A percentile compares a stretch with the other conserved stretches of the same genome.
phyloP scores from a whole-genome alignment of 2,888 invertebrate species.

The Drosophila phalerata region DNA sequence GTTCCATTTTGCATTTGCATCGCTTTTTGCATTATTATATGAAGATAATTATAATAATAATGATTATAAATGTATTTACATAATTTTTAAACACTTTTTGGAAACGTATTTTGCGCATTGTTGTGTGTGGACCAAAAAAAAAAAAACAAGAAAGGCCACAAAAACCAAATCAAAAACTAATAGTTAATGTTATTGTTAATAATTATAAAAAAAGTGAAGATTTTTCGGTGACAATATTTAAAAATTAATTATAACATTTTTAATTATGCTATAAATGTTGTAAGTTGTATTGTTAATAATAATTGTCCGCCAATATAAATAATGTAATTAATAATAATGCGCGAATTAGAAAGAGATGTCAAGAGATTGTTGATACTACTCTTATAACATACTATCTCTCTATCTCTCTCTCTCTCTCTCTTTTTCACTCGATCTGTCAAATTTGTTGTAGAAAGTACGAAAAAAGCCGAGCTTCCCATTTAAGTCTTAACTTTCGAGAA shows the following conservation, averaged over 20 bases:
- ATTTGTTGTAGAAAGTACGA: neutral
- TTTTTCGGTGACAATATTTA: conserved; percentile 71
- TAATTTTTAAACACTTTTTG: conserved; percentile 60
- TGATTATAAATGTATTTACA: conserved; percentile 43
- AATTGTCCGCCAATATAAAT: conserved; percentile 20
- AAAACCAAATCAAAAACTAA: conserved; percentile 24
- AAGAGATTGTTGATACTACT: conserved; percentile 9
- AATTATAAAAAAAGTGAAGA: conserved; percentile 37
- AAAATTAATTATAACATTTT: conserved; percentile 31
- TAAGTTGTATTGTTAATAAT: conserved; percentile 50
- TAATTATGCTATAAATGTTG: conserved; percentile 63
- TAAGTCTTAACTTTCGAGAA: neutral
- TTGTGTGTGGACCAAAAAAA: conserved; percentile 27
- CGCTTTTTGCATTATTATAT: conserved; percentile 59
- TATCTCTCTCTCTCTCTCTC: conserved; percentile 2
- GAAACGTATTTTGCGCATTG: conserved; percentile 63
- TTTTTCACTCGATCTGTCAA: neutral
- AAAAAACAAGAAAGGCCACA: conserved; percentile 16
- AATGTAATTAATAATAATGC: conserved; percentile 1
- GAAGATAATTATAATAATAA: conserved; percentile 18
- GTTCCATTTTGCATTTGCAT: conserved; percentile 67
- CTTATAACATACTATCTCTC: neutral
- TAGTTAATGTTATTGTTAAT: conserved; percentile 20
- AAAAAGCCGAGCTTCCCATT: neutral
- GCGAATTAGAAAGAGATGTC: conserved; percentile 13